These are phyloP conservation scores for Ceuthmochares aereus DNA, from an alignment of 2,113 vertebrate species.

Conservation along the genomic window DNA sequence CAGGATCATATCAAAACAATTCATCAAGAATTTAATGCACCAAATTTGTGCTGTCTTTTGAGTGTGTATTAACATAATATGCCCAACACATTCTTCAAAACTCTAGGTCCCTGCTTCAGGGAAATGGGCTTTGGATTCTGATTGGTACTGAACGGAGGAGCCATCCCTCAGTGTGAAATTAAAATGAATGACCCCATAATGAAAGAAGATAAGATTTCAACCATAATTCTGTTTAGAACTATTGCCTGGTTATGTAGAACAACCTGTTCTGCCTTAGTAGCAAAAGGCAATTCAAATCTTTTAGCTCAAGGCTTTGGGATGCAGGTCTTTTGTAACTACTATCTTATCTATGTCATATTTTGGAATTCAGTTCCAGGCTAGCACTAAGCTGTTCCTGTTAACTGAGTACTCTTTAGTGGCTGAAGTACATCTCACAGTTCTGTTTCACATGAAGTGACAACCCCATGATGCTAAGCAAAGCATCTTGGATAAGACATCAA, in stretches of 20 bases:
- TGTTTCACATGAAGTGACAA: neutral
- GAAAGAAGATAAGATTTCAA: neutral
- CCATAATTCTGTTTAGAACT: neutral
- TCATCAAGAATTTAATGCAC: neutral
- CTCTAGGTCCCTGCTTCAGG: neutral
- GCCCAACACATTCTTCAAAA: neutral
- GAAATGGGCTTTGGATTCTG: neutral
- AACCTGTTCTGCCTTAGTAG: neutral
- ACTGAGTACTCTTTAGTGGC: neutral
- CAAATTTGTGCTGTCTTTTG: neutral
- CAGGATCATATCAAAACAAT: neutral
- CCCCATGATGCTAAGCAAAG: neutral
- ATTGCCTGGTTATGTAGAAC: neutral
- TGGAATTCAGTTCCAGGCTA: neutral
- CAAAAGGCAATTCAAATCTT: neutral
- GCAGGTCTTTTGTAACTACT: neutral
- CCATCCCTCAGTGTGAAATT: neutral
- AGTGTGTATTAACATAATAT: rapidly evolving
- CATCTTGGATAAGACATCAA: neutral
- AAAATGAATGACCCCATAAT: neutral
- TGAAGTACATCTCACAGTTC: neutral
- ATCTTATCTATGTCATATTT: neutral
- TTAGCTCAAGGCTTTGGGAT: neutral
- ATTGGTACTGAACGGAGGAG: neutral
- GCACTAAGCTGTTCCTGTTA: neutral